Evolutionary conservation across 2,113 vertebrate genomes (phyloP).

Genomic region (Pampusana beccarii): DNA sequence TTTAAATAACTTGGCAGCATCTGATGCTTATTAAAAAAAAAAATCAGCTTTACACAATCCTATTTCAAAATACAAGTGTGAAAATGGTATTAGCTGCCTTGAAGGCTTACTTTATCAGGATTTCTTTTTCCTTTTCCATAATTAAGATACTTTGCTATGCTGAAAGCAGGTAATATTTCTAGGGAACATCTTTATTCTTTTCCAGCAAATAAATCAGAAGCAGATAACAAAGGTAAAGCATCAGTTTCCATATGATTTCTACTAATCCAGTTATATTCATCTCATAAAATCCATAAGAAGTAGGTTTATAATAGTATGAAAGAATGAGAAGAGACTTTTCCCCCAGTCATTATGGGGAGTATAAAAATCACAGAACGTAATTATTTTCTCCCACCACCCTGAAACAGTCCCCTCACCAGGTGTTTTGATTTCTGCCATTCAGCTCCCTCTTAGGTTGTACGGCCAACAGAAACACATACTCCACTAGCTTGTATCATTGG

Average conservation of each 20-base stretch:
- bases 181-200: background rate
- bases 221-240: background rate
- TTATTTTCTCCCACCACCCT: background rate
- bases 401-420: background rate
- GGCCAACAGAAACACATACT: background rate
- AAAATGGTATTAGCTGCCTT: background rate
- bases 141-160: background rate
- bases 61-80: constrained; percentile 14
- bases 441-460: background rate
- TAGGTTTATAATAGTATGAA: background rate
- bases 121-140: background rate
- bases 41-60: background rate
- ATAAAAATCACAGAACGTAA: background rate
- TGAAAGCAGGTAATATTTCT: constrained; percentile 2
- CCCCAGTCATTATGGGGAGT: background rate
- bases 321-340: background rate
- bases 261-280: constrained; percentile 1
- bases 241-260: constrained; percentile 35
- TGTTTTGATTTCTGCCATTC: background rate
- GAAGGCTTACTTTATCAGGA: background rate
- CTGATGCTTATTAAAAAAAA: background rate
- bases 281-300: constrained; percentile 17
- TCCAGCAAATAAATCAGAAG: constrained; percentile 43
- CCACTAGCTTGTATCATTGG: background rate
- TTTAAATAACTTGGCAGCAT: background rate